Conservation (phyloP, 1,140 invertebrate genomes). For the Drosophila pseudoobscura region DNA sequence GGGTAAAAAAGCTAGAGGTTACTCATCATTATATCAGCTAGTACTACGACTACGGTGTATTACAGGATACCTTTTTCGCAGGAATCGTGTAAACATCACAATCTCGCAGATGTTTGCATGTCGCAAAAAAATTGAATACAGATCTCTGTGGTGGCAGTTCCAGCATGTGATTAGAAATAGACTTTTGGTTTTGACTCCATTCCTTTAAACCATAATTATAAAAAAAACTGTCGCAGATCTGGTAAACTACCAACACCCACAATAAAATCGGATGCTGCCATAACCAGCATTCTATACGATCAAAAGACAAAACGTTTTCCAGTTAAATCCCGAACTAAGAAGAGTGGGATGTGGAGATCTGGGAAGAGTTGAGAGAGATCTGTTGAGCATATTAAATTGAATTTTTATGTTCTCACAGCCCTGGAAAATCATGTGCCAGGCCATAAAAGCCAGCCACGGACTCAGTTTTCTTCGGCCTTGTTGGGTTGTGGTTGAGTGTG, state of each 20-base stretch:
- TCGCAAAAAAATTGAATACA: too few species aligned
- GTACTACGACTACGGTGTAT: too few species aligned
- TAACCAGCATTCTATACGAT: slow-evolving; percentile 45
- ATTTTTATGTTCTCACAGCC: slow-evolving; percentile 78
- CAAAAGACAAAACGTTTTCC: slow-evolving; percentile 71
- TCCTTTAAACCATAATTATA: slow-evolving; percentile 10
- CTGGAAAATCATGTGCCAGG: slow-evolving; percentile 64
- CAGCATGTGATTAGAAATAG: too few species aligned
- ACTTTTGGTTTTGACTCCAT: too few species aligned
- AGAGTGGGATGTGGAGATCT: background rate
- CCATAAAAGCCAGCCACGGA: slow-evolving; percentile 60
- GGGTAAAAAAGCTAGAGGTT: too few species aligned
- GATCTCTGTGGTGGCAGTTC: too few species aligned
- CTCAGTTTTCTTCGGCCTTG: background rate
- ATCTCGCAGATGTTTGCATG: too few species aligned
- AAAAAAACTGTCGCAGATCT: slow-evolving; percentile 17
- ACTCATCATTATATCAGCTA: too few species aligned
- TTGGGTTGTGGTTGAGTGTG: slow-evolving; percentile 28
- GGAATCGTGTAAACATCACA: too few species aligned
- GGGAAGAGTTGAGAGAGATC: slow-evolving; percentile 17
- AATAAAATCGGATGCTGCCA: slow-evolving; percentile 1
- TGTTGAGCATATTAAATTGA: slow-evolving; percentile 73
- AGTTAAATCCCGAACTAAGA: slow-evolving; percentile 29
- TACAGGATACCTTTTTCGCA: too few species aligned
- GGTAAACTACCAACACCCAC: slow-evolving; percentile 17